A percentile compares a stretch with the other conserved stretches of the same genome.
Evolutionary conservation across 2,797 vertebrate species (phyloP).

Genomic region (Catamblyrhynchus diadema): DNA sequence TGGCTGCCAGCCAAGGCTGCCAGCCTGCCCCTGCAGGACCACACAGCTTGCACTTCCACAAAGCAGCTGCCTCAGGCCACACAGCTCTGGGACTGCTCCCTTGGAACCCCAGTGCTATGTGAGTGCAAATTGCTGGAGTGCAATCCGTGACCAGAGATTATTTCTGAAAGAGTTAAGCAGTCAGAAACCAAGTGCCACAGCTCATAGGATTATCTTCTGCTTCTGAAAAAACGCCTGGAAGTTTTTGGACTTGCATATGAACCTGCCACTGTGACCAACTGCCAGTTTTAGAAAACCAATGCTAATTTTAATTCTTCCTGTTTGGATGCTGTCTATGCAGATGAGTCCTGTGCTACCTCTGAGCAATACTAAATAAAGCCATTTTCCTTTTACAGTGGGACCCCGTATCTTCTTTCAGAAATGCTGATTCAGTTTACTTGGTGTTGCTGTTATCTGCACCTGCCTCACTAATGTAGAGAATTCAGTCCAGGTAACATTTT

Average conservation of each 20-base stretch:
- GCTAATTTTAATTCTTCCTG: background rate
- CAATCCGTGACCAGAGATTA: background rate
- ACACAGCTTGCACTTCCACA: background rate
- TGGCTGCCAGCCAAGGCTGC: background rate
- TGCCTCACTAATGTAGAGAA: background rate
- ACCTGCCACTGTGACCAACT: background rate
- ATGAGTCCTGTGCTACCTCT: constrained; percentile 23
- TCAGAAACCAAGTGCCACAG: background rate
- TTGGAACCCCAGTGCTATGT: background rate
- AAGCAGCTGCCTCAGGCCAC: background rate
- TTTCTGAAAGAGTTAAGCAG: background rate
- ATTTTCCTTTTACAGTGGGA: background rate
- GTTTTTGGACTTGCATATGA: background rate
- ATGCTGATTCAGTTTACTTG: background rate
- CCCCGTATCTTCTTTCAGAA: background rate
- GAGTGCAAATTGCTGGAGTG: background rate
- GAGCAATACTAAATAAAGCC: constrained; percentile 35
- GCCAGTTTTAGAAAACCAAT: background rate
- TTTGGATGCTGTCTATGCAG: background rate
- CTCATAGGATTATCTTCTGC: background rate
- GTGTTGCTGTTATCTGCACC: background rate
- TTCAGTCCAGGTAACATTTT: background rate
- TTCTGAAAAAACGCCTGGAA: background rate
- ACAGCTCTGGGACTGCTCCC: background rate
- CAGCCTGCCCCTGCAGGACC: background rate